A percentile compares a stretch with the other conserved stretches of the same genome.
Conservation (phyloP, 2,797 vertebrate genomes). For the Scolopax rusticola region DNA sequence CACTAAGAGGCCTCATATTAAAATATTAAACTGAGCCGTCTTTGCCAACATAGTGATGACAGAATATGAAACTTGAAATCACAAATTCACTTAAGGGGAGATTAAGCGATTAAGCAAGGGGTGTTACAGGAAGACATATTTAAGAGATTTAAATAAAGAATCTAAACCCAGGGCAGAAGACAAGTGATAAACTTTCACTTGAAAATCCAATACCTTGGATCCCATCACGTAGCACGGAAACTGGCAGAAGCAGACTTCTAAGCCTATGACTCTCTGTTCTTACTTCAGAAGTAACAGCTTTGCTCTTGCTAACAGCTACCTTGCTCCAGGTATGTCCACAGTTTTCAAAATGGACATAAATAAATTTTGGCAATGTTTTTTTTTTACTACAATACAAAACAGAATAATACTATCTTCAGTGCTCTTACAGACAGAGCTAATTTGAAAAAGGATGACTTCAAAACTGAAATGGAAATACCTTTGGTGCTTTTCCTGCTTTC, state of each 20-base stretch:
- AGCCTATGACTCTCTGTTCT: neutral
- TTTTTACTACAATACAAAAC: neutral
- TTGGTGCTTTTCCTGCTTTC: slow-evolving; percentile 87
- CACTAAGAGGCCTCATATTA: neutral
- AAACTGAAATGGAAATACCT: slow-evolving; percentile 78
- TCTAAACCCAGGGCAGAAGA: neutral
- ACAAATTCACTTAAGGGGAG: neutral
- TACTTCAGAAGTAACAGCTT: neutral
- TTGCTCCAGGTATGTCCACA: neutral
- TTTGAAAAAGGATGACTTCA: neutral
- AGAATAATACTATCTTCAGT: neutral
- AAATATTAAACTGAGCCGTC: neutral
- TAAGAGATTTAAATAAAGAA: neutral
- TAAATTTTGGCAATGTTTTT: neutral
- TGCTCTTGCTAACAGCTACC: neutral
- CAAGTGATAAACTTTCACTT: neutral
- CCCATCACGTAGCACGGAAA: neutral
- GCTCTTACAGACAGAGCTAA: neutral
- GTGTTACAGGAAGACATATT: neutral
- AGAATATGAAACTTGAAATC: neutral
- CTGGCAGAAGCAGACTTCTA: neutral
- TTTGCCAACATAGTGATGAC: neutral
- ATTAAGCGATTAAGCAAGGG: neutral
- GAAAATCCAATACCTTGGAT: neutral
- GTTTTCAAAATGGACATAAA: neutral